Evolutionary conservation across 2,888 invertebrate genomes (phyloP).

Genomic region (Anodontia alba): DNA sequence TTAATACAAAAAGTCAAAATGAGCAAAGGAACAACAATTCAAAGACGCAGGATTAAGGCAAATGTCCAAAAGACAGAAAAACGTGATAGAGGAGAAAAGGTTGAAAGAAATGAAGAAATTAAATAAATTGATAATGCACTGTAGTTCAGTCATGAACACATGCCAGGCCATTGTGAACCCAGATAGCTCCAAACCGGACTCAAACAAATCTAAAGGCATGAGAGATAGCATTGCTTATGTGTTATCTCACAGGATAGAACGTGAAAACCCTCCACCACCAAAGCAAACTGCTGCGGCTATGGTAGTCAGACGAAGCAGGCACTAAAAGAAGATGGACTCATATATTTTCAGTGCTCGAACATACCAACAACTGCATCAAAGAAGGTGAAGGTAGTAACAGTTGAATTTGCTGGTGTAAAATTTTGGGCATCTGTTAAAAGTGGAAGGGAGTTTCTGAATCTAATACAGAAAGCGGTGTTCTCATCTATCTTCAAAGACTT

Average conservation of each 20-base stretch:
- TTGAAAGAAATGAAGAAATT: conserved; percentile 17
- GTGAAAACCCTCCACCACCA: not conserved
- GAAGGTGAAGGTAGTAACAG: conserved; percentile 20
- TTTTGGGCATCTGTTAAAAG: not conserved
- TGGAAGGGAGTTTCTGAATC: conserved; percentile 11
- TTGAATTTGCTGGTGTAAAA: conserved; percentile 56
- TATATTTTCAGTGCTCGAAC: not conserved
- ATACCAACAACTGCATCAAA: not conserved
- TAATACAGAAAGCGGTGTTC: not conserved
- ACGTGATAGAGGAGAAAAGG: conserved; percentile 15
- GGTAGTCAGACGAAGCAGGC: not conserved
- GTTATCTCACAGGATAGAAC: not conserved
- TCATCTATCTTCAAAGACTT: conserved; percentile 2
- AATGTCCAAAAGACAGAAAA: conserved; percentile 7
- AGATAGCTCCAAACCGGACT: conserved; percentile 38
- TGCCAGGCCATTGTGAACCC: conserved; percentile 43
- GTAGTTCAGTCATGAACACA: conserved; percentile 38
- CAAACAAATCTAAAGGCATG: conserved; percentile 27
- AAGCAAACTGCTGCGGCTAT: not conserved
- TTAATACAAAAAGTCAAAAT: conserved; percentile 25
- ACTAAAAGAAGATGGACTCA: not conserved
- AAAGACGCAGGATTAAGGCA: conserved; percentile 4
- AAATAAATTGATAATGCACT: conserved; percentile 15
- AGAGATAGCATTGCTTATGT: conserved; percentile 24
- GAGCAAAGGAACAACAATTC: conserved; percentile 31